A percentile compares a stretch with the other conserved stretches of the same genome.
Evolutionary conservation across 2,797 vertebrate species (phyloP).

Genomic region (Phrynocephalus forsythii): DNA sequence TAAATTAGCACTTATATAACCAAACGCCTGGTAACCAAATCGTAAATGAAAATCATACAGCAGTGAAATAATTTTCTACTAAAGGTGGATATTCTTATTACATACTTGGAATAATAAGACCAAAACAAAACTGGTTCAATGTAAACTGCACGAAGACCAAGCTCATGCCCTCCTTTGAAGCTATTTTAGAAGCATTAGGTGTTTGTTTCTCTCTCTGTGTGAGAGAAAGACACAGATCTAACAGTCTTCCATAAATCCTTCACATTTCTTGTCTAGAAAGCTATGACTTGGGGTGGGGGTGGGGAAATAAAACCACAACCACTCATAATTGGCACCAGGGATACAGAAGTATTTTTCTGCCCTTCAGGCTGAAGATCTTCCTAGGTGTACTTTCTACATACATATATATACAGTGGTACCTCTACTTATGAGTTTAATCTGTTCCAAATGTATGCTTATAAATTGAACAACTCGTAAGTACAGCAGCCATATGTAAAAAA

Average conservation of each 20-base stretch:
- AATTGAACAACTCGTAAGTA: no score
- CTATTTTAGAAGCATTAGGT: conserved; percentile 31
- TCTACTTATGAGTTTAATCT: no score
- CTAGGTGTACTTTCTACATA: background rate
- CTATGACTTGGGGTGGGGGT: conserved; percentile 38
- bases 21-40: conserved; percentile 33
- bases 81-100: conserved; percentile 42
- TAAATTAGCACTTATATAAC: background rate
- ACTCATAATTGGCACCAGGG: conserved; percentile 24
- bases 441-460: no score
- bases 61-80: conserved; percentile 47
- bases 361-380: conserved; percentile 36
- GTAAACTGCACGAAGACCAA: conserved; percentile 56
- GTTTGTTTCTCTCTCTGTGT: background rate
- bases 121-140: conserved; percentile 37
- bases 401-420: no score
- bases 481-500: no score
- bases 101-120: conserved; percentile 36
- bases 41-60: background rate
- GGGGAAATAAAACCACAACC: conserved; percentile 41
- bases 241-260: conserved; percentile 44
- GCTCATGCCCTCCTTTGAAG: conserved; percentile 41
- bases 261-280: conserved; percentile 53
- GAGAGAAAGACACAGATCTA: conserved; percentile 1
- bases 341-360: conserved; percentile 19